Evolutionary conservation across 2,888 invertebrate genomes (phyloP).

Genomic region (Erpobdella octoculata): DNA sequence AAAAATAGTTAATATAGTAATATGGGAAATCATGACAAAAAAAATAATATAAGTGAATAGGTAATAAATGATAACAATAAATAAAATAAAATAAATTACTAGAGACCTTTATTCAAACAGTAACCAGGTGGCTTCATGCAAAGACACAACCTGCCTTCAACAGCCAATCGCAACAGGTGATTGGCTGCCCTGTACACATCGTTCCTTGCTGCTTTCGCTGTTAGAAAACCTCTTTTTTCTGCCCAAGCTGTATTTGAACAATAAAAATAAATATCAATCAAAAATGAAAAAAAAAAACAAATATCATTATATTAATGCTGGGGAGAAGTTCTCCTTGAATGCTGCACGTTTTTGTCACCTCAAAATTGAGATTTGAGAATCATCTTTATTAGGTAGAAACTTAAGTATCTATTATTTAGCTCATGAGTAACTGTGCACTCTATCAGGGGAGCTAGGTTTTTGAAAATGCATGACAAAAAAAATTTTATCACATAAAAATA

Average conservation of each 20-base stretch:
- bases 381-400: too few relatives aligned
- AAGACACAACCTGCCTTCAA: conserved; percentile 76
- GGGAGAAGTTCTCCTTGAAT: not conserved
- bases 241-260: conserved; percentile 66
- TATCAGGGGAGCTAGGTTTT: not conserved
- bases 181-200: conserved; percentile 84
- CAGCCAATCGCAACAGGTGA: conserved; percentile 72
- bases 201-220: conserved; percentile 75
- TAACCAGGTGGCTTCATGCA: conserved; percentile 65
- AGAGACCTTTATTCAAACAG: conserved; percentile 8
- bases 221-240: conserved; percentile 70
- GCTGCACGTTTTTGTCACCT: not conserved
- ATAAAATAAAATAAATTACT: too few relatives aligned
- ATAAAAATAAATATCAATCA: not conserved
- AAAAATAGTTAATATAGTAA: too few relatives aligned
- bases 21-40: not conserved
- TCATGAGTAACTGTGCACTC: too few relatives aligned
- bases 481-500: not conserved
- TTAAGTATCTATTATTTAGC: too few relatives aligned
- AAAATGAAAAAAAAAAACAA: not conserved
- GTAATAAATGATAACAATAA: too few relatives aligned
- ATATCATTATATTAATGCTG: too few relatives aligned
- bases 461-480: not conserved
- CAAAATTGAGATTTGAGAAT: not conserved
- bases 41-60: too few relatives aligned